Conservation (phyloP, 2,113 vertebrate species). For the Eurypyga helias region DNA sequence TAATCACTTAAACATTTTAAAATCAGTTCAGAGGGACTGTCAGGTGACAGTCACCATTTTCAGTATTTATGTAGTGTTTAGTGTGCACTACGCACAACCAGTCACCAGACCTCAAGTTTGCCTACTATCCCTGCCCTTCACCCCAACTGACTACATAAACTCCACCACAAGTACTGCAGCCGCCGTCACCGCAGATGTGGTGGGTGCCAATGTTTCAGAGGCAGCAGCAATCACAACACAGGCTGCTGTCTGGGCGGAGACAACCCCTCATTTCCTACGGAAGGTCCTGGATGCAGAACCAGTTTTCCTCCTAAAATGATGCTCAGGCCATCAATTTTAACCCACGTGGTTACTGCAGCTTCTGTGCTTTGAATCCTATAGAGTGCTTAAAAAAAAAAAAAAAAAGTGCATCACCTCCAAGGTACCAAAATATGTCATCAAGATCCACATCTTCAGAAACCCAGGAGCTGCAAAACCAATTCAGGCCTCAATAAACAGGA, state of each 20-base stretch:
- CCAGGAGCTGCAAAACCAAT: background rate
- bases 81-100: background rate
- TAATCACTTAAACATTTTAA: background rate
- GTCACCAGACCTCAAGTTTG: background rate
- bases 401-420: background rate
- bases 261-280: background rate
- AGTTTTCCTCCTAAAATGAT: background rate
- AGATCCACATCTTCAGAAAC: background rate
- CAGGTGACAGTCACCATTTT: background rate
- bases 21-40: background rate
- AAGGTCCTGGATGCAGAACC: background rate
- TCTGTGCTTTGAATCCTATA: background rate
- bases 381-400: background rate
- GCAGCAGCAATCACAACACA: background rate
- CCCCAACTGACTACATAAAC: background rate
- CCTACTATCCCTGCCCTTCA: background rate
- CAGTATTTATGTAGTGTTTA: background rate
- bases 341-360: background rate
- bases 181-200: background rate
- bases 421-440: background rate
- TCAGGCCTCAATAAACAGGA: background rate
- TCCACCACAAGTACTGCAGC: background rate
- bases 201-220: rapidly evolving
- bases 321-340: background rate
- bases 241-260: background rate